phyloP scores from a whole-genome alignment of 1,140 invertebrate genomes.

The Colletes gigas region DNA sequence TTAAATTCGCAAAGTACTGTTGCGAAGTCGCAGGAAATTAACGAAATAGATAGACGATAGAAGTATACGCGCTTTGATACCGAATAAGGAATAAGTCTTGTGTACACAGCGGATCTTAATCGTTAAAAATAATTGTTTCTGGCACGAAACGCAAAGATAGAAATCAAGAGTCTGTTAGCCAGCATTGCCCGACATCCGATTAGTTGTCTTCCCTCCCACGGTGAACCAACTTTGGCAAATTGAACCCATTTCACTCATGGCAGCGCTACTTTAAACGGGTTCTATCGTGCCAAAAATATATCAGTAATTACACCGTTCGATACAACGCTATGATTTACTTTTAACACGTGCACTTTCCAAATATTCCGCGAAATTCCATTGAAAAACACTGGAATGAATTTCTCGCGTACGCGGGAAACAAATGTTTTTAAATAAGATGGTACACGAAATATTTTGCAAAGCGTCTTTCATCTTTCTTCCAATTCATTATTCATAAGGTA shows the following conservation, averaged over 20 bases:
- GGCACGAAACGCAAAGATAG: constrained; percentile 47
- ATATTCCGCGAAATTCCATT: no score
- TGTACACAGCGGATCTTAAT: constrained; percentile 47
- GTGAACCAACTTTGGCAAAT: constrained; percentile 26
- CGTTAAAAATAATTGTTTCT: constrained; percentile 65
- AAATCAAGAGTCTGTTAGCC: constrained; percentile 35
- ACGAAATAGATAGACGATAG: neutral
- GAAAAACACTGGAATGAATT: no score
- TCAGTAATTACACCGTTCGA: constrained; percentile 5
- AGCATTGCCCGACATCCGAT: constrained; percentile 34
- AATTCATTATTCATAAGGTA: no score
- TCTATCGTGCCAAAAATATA: constrained; percentile 27
- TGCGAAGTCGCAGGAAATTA: constrained; percentile 12
- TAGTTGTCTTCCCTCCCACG: constrained; percentile 45
- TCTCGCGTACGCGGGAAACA: no score
- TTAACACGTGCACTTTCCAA: neutral
- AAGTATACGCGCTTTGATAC: neutral
- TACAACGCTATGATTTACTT: neutral
- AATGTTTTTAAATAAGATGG: no score
- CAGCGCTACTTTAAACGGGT: neutral
- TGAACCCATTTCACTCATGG: constrained; percentile 22
- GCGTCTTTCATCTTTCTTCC: no score
- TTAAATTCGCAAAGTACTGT: constrained; percentile 7
- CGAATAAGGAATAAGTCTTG: neutral
- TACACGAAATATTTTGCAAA: no score